A percentile compares a stretch with the other conserved stretches of the same genome.
Conservation (phyloP, 2,888 invertebrate genomes). For the Endomychus coccineus region DNA sequence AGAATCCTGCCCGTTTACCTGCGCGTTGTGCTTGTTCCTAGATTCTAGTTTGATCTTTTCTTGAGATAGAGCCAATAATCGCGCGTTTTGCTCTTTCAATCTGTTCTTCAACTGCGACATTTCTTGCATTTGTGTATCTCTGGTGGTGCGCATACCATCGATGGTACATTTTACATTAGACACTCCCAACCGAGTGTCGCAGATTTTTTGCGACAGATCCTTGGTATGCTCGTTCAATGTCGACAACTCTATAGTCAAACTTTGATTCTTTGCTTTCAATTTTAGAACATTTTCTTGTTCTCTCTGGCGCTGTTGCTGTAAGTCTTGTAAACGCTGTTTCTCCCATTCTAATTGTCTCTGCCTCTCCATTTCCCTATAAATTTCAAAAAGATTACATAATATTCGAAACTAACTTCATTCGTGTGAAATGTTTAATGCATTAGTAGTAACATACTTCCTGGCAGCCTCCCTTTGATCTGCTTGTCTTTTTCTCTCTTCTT, state of each 20-base stretch:
- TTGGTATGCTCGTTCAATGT: constrained; percentile 55
- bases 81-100: constrained; percentile 78
- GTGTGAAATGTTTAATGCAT: constrained; percentile 8
- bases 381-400: background rate
- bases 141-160: constrained; percentile 88
- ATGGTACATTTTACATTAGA: constrained; percentile 91
- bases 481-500: constrained; percentile 71
- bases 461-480: constrained; percentile 76
- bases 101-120: constrained; percentile 75
- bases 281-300: constrained; percentile 79
- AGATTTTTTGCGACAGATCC: constrained; percentile 73
- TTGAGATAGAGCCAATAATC: constrained; percentile 70
- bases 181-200: constrained; percentile 77
- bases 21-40: constrained; percentile 52
- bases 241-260: constrained; percentile 70
- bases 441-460: constrained; percentile 44
- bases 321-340: constrained; percentile 73
- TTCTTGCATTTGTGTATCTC: constrained; percentile 84
- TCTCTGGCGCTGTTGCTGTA: constrained; percentile 77
- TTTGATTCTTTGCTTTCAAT: constrained; percentile 81
- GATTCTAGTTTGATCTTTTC: constrained; percentile 77
- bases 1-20: constrained; percentile 43
- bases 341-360: constrained; percentile 96
- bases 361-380: constrained; percentile 77
- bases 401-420: too few relatives aligned